phyloP scores from a whole-genome alignment of 2,797 vertebrate genomes.

The Catostomus latipinnis region DNA sequence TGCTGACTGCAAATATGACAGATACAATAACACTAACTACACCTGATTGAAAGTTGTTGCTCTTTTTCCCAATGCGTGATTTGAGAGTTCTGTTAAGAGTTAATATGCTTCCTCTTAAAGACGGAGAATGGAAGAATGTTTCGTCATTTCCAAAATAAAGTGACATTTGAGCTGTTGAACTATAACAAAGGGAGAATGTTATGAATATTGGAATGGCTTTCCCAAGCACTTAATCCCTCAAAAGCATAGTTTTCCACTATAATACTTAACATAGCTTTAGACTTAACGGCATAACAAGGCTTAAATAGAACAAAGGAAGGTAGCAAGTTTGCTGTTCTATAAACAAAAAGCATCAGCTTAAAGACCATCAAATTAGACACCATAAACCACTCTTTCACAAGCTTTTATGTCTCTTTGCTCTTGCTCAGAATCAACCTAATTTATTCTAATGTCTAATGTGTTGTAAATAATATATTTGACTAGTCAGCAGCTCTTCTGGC shows the following conservation, averaged over 20 bases:
- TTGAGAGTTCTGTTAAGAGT: slow-evolving; percentile 9
- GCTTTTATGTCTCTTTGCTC: slow-evolving; percentile 9
- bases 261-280: slow-evolving; percentile 30
- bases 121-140: slow-evolving; percentile 27
- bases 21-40: slow-evolving; percentile 66
- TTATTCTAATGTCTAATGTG: slow-evolving; percentile 65
- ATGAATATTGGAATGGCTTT: slow-evolving; percentile 26
- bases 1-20: slow-evolving; percentile 68
- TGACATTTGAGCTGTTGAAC: slow-evolving; percentile 35
- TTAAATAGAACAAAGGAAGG: background rate
- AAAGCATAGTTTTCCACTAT: slow-evolving; percentile 14
- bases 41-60: slow-evolving; percentile 68
- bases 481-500: slow-evolving; percentile 71
- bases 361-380: slow-evolving; percentile 19
- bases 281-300: background rate
- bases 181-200: slow-evolving; percentile 32
- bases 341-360: slow-evolving; percentile 27
- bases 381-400: background rate
- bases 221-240: slow-evolving; percentile 22
- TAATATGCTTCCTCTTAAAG: slow-evolving; percentile 74
- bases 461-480: slow-evolving; percentile 75
- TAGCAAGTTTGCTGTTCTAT: background rate
- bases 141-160: slow-evolving; percentile 7
- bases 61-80: slow-evolving; percentile 22
- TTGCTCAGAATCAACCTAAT: slow-evolving; percentile 43